phyloP scores from a whole-genome alignment of 2,797 vertebrate genomes.

The Parambassis ranga region DNA sequence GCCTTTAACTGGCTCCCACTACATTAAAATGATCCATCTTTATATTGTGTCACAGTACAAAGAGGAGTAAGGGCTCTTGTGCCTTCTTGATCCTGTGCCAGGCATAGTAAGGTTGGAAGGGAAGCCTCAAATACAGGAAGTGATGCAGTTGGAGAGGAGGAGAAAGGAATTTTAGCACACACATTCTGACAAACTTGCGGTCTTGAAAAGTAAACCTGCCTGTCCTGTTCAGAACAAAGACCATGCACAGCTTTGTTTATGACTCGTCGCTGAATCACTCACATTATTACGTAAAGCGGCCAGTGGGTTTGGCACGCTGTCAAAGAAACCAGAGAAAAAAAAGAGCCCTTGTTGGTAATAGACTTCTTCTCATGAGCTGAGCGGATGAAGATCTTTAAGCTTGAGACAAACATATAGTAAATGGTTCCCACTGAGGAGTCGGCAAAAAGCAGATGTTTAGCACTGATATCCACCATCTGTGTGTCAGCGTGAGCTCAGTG shows the following conservation, averaged over 20 bases:
- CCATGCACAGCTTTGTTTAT: background rate
- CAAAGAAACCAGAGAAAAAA: background rate
- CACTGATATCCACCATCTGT: background rate
- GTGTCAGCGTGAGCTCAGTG: background rate
- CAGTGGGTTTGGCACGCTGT: background rate
- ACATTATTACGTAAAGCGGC: background rate
- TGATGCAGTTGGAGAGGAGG: constrained; percentile 15
- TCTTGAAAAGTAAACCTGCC: background rate
- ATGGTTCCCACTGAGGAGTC: constrained; percentile 30
- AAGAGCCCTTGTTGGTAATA: background rate
- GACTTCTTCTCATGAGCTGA: constrained; percentile 18
- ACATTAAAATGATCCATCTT: background rate
- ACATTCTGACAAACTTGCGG: background rate
- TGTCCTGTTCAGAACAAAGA: background rate
- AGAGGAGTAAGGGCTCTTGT: constrained; percentile 13
- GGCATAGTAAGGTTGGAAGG: background rate
- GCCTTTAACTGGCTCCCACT: background rate
- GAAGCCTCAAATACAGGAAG: constrained; percentile 1
- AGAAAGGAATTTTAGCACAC: background rate
- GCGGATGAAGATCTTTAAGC: constrained; percentile 22
- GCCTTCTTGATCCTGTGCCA: background rate
- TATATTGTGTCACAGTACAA: background rate
- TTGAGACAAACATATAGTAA: constrained; percentile 34
- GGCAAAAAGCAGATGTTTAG: constrained; percentile 39
- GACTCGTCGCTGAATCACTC: constrained; percentile 6